A percentile compares a stretch with the other conserved stretches of the same genome.
Conservation (phyloP, 1,140 invertebrate genomes). For the Danaus plexippus region DNA sequence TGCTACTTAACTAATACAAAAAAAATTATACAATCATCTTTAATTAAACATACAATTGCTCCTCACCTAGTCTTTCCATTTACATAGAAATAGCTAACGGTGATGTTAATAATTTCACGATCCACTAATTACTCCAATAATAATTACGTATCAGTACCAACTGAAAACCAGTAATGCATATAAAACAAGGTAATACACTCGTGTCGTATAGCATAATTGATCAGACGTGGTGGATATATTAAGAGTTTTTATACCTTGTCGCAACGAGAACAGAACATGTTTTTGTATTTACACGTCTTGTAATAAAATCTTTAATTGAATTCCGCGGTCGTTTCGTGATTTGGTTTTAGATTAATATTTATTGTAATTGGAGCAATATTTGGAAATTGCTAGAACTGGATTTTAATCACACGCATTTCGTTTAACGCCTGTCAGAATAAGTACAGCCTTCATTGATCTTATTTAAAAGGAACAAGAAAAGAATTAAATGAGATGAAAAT, state of each 20-base stretch:
- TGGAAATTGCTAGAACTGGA: neutral
- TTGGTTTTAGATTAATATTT: slow-evolving; percentile 18
- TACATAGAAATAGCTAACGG: slow-evolving; percentile 19
- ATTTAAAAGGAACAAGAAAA: no score
- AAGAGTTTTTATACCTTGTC: slow-evolving; percentile 42
- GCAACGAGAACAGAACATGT: slow-evolving; percentile 38
- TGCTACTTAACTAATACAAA: no score
- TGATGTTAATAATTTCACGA: slow-evolving; percentile 36
- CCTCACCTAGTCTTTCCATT: no score
- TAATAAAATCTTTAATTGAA: slow-evolving; percentile 47
- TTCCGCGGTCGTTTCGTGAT: slow-evolving; percentile 26
- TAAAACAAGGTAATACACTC: slow-evolving; percentile 36
- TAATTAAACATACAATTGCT: no score
- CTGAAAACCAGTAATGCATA: slow-evolving; percentile 41
- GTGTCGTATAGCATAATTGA: slow-evolving; percentile 43
- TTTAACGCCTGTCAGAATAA: no score
- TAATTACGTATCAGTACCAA: slow-evolving; percentile 31
- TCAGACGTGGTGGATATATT: slow-evolving; percentile 48
- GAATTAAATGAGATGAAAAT: no score
- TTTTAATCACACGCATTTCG: no score
- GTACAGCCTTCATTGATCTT: no score
- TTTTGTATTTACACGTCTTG: slow-evolving; percentile 38
- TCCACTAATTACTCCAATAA: slow-evolving; percentile 34
- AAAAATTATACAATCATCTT: no score
- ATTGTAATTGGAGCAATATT: slow-evolving; percentile 16